phyloP scores from a whole-genome alignment of 2,797 vertebrate species.

The Bothrops alternatus region DNA sequence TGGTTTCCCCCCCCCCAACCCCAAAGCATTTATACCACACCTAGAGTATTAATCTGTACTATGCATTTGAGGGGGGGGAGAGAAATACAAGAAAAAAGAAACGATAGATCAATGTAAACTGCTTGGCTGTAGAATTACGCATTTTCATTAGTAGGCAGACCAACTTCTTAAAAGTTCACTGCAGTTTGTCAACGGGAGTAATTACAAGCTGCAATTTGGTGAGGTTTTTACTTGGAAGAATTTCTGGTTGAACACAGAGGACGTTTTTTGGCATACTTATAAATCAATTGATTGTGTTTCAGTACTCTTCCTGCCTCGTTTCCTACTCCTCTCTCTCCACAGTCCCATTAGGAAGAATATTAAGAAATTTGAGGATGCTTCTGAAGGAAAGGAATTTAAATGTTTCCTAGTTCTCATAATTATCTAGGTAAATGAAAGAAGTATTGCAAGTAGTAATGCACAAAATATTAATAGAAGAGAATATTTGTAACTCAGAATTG shows the following conservation, averaged over 20 bases:
- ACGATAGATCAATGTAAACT: background rate
- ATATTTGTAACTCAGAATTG: background rate
- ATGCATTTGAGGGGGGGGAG: background rate
- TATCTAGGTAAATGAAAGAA: background rate
- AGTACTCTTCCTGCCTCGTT: background rate
- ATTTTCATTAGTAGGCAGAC: background rate
- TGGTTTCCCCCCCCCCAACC: too few relatives aligned
- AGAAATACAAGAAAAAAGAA: background rate
- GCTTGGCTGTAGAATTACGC: background rate
- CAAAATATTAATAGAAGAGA: background rate
- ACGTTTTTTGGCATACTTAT: background rate
- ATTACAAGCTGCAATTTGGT: background rate
- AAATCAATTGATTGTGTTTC: background rate
- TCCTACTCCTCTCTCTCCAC: background rate
- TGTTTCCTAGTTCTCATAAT: background rate
- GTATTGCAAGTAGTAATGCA: background rate
- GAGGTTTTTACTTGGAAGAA: background rate
- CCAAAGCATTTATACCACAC: background rate
- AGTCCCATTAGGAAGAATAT: background rate
- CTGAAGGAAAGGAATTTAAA: background rate
- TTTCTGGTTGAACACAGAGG: background rate
- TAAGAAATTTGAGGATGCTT: background rate
- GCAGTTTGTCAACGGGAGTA: background rate
- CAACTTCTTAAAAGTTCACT: background rate
- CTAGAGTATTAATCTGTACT: background rate